Percentiles rank a stretch among this genome's conserved stretches.
phyloP scores from a whole-genome alignment of 2,888 invertebrate species.

The Aphidius colemani region DNA sequence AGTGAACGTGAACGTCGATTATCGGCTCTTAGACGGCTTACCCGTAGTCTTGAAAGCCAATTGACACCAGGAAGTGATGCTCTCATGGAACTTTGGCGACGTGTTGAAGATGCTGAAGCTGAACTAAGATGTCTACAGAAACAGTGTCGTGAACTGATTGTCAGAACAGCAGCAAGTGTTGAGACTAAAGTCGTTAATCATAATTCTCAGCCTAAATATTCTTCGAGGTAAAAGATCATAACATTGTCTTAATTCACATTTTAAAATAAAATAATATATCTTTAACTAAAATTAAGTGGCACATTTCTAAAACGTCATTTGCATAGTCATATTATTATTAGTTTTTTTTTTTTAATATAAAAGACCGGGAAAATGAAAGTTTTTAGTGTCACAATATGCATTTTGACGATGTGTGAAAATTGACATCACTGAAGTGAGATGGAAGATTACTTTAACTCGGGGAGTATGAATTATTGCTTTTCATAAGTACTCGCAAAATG shows the following conservation, averaged over 20 bases:
- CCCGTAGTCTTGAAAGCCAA: constrained; percentile 70
- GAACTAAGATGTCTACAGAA: constrained; percentile 73
- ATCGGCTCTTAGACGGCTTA: constrained; percentile 70
- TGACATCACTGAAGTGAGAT: not conserved
- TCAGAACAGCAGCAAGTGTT: constrained; percentile 64
- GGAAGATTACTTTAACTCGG: constrained; percentile 13
- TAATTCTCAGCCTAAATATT: constrained; percentile 31
- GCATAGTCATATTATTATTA: not conserved
- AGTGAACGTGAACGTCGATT: constrained; percentile 72
- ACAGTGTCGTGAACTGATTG: constrained; percentile 71
- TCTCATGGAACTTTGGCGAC: constrained; percentile 69
- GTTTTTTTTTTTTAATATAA: no score
- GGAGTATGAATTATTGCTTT: constrained; percentile 43
- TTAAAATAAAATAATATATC: no score
- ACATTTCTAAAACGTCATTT: constrained; percentile 3
- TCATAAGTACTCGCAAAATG: constrained; percentile 35
- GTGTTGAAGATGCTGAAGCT: constrained; percentile 73
- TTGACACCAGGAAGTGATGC: constrained; percentile 72
- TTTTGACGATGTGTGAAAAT: no score
- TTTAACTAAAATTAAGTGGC: not conserved
- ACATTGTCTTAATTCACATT: not conserved
- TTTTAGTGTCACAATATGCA: no score
- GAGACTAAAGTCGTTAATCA: constrained; percentile 48
- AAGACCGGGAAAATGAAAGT: no score
- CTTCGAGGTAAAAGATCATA: constrained; percentile 29